Base-by-base conservation (phyloP, 2,113 vertebrate genomes). In the Thryonomys swinderianus region DNA sequence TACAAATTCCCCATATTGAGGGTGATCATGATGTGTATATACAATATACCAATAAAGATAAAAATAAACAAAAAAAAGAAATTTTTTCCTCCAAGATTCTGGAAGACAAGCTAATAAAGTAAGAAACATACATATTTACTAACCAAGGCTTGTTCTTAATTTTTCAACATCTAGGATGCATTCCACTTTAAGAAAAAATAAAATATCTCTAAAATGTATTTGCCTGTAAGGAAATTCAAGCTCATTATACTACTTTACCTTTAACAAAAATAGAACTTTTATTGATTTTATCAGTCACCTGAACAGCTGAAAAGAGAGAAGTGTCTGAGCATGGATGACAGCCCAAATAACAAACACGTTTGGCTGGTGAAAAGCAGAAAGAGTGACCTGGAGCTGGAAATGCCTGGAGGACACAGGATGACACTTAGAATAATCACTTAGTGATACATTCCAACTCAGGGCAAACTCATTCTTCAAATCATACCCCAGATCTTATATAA, bases 101-200 rank as follows among this genome's bases (percentile, higher is more conserved):
- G 14, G 84, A 95, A 55, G 3, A 14, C n/a, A 87, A 78, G 45
- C 62, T 42, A 79, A 76, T 81, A 74, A 91, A 84, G 88, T 88
- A 48, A 66, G 62, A 1, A 88, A 11, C 14, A 76, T 40, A 57
- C 5, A 42, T 21, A 30, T 69, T 20, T 20, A 2, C 45, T 62
- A 61, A 64, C 20, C 34, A 90, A 64, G 25, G 21, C 10, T 84
- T 90, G 40, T 53, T 87, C 30, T 61, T 86, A 79, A 7, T 73
- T 87, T 25, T 93, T 90, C 66, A 86, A 51, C 59, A 17, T n/a
- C 53, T 66, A 37, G 64, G 32, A 51, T 61, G 48, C 34, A 5
- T 40, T 34, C 23, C 30, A 48, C 40, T 91, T 97, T 85, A 45
- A 91, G 57, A 51, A 81, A 27, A 88, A 96, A 79, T 59, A 32